Base-by-base conservation (phyloP, 2,888 invertebrate species). In the Amorpha juglandis region DNA sequence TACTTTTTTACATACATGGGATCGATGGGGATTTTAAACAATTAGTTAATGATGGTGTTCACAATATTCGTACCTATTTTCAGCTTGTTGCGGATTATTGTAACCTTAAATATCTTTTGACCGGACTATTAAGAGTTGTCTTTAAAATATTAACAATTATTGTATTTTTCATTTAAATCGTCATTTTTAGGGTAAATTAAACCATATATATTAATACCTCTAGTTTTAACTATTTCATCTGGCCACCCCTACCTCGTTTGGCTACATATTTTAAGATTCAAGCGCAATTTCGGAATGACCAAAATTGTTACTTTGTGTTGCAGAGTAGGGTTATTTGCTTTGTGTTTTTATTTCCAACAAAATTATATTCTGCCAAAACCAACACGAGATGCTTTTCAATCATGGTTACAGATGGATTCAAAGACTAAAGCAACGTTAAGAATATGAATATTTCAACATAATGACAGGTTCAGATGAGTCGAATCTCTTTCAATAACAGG, bases 241-340 rank as follows among this genome's bases (percentile, higher is more conserved):
- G 19, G 50, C 50, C 19, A 50, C 50, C 19, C 50, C 7, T 9
- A 19, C 19, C 19, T 50, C 50, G 50, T 50, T 50, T 50, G 19
- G 19, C 50, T 50, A 50, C 50, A 50, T 50, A 50, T 19, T 50
- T n/a, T n/a, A 50, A 50, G 48, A 50, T 50, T 50, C 48, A 19
- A 8, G 50, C 19, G 19, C 19, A 50, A 50, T 50, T 19, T 50
- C 50, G 9, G 48, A 50, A 19, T 50, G 50, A 19, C 50, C 19
- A 50, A 50, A 50, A 50, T 19, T 16, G n/a, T 48, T 48, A 48
- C 50, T 50, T 50, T 50, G 50, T 50, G 50, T 50, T 50, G 9
- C 50, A 50, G 19, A 50, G 19, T 21, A 0, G 2, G 50, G 50
- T 19, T 19, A 6, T 50, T 19, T 50, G 50, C 19, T 50, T 50